Conservation (phyloP, 1,140 invertebrate species). For the Euwallacea fornicatus region DNA sequence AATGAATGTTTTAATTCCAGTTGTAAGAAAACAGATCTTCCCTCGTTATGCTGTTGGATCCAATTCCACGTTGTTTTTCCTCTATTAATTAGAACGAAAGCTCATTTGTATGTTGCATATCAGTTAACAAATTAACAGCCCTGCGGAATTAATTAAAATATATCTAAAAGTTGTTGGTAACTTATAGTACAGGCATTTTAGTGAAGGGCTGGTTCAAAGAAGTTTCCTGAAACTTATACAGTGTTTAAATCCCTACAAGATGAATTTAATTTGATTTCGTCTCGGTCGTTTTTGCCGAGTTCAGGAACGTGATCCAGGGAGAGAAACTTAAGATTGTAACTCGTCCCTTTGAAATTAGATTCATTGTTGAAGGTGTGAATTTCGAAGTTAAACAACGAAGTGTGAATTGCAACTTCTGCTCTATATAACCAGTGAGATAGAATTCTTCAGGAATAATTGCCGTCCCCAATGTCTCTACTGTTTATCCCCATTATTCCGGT, state of each 20-base stretch:
- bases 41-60: background rate
- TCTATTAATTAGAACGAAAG: constrained; percentile 1
- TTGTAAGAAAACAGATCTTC: constrained; percentile 2
- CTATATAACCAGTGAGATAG: background rate
- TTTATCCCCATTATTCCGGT: too few relatives aligned
- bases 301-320: background rate
- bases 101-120: background rate
- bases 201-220: background rate
- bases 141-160: constrained; percentile 6
- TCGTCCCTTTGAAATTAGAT: too few relatives aligned
- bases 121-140: constrained; percentile 1
- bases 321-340: too few relatives aligned
- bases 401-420: background rate
- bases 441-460: background rate
- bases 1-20: constrained; percentile 1
- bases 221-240: background rate
- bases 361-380: too few relatives aligned
- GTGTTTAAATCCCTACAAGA: background rate
- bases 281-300: background rate
- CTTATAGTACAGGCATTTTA: background rate
- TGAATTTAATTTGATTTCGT: background rate
- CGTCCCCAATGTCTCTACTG: background rate
- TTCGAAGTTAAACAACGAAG: too few relatives aligned
- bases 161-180: background rate
- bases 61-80: background rate